These are phyloP conservation scores for Lamprologus ornatipinnis DNA, from an alignment of 2,113 vertebrate genomes.

Conservation along the genomic window DNA sequence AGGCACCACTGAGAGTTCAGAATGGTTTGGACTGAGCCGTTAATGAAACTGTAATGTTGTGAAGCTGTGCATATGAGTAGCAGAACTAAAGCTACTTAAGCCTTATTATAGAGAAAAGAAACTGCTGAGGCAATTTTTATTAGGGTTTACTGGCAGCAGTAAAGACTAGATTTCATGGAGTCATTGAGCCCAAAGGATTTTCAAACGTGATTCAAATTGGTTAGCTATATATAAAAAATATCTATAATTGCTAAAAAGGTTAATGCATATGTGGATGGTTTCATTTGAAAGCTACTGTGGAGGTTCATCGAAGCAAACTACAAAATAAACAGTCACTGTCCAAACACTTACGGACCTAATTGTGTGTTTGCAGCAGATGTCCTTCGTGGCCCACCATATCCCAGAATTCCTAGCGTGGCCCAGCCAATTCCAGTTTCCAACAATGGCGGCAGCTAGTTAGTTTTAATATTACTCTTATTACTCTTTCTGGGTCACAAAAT, in stretches of 20 bases:
- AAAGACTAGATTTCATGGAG: background rate
- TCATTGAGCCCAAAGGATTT: background rate
- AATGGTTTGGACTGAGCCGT: background rate
- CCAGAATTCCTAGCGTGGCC: background rate
- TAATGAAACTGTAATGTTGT: background rate
- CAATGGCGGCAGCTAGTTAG: background rate
- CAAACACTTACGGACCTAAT: background rate
- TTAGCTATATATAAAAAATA: accelerated
- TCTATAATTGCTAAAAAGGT: background rate
- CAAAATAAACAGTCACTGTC: background rate
- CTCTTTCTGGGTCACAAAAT: accelerated
- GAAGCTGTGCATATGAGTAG: background rate
- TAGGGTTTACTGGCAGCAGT: background rate
- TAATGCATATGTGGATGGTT: background rate
- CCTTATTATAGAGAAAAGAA: background rate
- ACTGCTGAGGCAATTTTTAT: background rate
- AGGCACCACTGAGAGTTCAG: background rate
- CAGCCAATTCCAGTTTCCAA: background rate
- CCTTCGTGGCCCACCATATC: background rate
- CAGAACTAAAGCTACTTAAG: too few relatives aligned
- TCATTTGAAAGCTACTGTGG: background rate
- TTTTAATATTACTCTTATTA: background rate
- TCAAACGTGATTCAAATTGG: background rate
- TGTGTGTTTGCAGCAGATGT: background rate
- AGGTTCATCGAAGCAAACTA: background rate